Conservation (phyloP, 2,113 vertebrate genomes). For the Castor canadensis region DNA sequence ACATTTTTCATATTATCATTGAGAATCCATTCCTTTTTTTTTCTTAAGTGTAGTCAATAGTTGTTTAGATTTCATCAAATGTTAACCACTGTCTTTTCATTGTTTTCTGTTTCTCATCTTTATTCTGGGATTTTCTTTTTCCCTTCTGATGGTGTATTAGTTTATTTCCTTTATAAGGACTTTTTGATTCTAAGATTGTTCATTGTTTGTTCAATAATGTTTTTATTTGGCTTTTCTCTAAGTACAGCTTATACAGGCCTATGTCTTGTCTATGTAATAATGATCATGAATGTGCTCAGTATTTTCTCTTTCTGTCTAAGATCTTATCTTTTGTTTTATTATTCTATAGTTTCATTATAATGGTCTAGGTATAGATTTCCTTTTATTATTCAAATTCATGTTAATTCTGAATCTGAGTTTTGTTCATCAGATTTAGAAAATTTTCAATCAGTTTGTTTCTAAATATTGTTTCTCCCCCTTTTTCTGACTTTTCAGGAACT, state of each 20-base stretch:
- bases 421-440: neutral
- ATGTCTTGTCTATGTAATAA: neutral
- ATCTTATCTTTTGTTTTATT: neutral
- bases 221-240: neutral
- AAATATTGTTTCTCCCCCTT: neutral
- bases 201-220: neutral
- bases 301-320: neutral
- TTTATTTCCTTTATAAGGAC: constrained; percentile 15
- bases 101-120: neutral
- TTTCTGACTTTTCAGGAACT: neutral
- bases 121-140: neutral
- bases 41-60: neutral
- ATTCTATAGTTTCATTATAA: neutral
- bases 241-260: neutral
- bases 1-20: neutral
- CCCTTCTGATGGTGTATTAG: neutral
- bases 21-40: neutral
- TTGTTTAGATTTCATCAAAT: neutral
- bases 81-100: neutral
- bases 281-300: neutral
- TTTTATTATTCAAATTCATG: neutral
- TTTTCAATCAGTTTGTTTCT: neutral
- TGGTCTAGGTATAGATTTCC: neutral
- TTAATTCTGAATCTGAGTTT: neutral
- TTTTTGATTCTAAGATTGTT: neutral